Percentiles rank a stretch among this genome's conserved stretches.
phyloP scores from a whole-genome alignment of 2,888 invertebrate genomes.

The Vannuccia rotundouncinata region DNA sequence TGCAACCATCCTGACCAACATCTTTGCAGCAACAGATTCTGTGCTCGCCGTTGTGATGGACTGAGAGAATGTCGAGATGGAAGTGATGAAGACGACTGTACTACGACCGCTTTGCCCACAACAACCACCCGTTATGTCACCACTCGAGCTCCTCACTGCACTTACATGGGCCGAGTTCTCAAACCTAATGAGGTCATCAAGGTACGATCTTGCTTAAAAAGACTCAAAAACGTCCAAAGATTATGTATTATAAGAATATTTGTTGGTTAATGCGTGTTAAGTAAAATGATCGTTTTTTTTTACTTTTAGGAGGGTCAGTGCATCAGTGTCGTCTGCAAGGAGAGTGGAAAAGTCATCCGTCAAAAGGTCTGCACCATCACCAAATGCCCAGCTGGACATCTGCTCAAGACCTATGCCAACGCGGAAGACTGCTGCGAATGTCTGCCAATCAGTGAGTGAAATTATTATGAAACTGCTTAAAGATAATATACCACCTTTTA shows the following conservation, averaged over 20 bases:
- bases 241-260: neutral
- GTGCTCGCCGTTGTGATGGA: conserved; percentile 39
- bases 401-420: neutral
- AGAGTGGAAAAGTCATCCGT: neutral
- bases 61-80: conserved; percentile 38
- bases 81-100: conserved; percentile 36
- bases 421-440: conserved; percentile 29
- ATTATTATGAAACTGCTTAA: too few species aligned
- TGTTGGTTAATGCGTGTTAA: neutral
- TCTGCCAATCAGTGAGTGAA: conserved; percentile 15
- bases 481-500: neutral
- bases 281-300: neutral
- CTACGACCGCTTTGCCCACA: neutral
- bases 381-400: neutral
- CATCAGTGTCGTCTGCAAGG: neutral
- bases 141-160: neutral
- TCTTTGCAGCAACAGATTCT: conserved; percentile 28
- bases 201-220: neutral
- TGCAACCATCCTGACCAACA: neutral
- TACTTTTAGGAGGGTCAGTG: conserved; percentile 5
- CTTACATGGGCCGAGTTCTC: neutral
- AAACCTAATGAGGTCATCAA: neutral
- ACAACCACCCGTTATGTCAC: conserved; percentile 17
- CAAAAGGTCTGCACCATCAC: conserved; percentile 18
- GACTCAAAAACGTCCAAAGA: neutral